phyloP scores from a whole-genome alignment of 2,888 invertebrate genomes.

The Caenorhabditis sp. region DNA sequence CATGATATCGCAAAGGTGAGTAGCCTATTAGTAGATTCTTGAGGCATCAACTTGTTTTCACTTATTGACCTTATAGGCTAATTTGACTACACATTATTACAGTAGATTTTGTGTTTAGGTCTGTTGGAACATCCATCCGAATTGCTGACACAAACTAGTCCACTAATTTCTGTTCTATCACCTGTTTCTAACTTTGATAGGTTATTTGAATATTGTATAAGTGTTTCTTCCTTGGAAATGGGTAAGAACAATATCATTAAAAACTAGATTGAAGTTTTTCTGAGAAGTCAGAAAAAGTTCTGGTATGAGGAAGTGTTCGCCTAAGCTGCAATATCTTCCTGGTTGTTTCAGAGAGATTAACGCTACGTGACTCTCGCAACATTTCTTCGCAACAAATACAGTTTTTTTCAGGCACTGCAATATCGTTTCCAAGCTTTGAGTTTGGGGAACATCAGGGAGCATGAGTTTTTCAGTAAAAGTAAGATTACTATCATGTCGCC shows the following conservation, averaged over 20 bases:
- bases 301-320: conserved; percentile 2
- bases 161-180: not conserved
- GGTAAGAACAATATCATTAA: too few species aligned
- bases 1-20: conserved; percentile 31
- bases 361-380: conserved; percentile 46
- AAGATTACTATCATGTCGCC: not conserved
- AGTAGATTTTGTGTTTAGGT: not conserved
- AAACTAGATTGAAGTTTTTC: too few species aligned
- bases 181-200: not conserved
- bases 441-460: conserved; percentile 41
- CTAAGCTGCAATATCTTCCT: conserved; percentile 21
- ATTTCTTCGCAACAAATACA: not conserved
- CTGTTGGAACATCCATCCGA: not conserved
- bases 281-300: not conserved
- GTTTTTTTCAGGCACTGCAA: conserved; percentile 41
- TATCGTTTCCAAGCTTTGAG: conserved; percentile 1
- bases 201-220: not conserved
- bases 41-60: conserved; percentile 3
- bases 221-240: not conserved
- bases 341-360: conserved; percentile 11
- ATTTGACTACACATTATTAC: conserved; percentile 5
- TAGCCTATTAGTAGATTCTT: not conserved
- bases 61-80: not conserved
- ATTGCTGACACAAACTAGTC: not conserved
- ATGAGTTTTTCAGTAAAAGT: conserved; percentile 61